Base-by-base conservation (phyloP, 2,888 invertebrate species). In the Chloroclysta siterata region DNA sequence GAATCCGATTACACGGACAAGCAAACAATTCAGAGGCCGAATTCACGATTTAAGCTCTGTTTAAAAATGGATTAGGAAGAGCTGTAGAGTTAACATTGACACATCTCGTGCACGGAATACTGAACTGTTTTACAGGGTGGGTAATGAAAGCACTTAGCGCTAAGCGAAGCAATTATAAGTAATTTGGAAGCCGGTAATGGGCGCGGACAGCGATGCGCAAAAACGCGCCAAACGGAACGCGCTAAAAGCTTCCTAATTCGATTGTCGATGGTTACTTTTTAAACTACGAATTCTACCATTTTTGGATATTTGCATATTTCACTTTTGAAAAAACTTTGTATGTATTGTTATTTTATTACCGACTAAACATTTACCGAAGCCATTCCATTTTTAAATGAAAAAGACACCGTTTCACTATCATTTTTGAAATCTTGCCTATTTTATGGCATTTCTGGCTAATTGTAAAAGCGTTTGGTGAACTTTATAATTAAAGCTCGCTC, bases 101-200 rank as follows among this genome's bases (percentile, higher is more conserved):
- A 82, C 77, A 79, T 82, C 77, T 76, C 79, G 79, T 82, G 76
- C 71, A 76, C 79, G 58, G 46, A 46, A 39, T 52, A 63, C 78
- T 82, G 83, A 83, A 85, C 87, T 83, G 85, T 83, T 83, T 82
- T 80, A 81, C 85, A 79, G 81, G 75, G 80, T 78, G 80, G 80
- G 79, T 90, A 90, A 93, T 90, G 90, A 92, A 91, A 93, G 93
- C 93, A 92, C 93, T 93, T 91, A 90, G 83, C 89, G 85, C 83
- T 91, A 91, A 93, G 89, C 90, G 93, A 92, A 90, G 89, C 91
- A 92, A 93, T 93, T 92, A 93, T 90, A 90, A 92, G 89, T 90
- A 89, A 90, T 93, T 93, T 90, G 86, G 85, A 83, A 80, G 83
- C 87, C 68, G 78, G 85, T 93, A 92, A 93, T 91, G 89, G 90